Evolutionary conservation across 2,888 invertebrate genomes (phyloP).

Genomic region (Mactromeris polynyma): DNA sequence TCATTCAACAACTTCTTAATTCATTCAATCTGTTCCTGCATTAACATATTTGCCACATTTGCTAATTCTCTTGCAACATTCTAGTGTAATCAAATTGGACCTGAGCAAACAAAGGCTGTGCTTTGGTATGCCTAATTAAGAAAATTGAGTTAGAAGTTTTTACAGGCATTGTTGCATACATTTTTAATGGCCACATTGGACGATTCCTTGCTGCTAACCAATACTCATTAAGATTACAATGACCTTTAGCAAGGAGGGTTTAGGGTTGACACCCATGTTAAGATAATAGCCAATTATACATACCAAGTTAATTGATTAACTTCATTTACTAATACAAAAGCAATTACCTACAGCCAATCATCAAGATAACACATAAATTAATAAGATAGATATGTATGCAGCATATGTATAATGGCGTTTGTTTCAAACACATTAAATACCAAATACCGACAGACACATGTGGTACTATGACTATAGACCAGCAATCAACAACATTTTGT

Average conservation of each 20-base stretch:
- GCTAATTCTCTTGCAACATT: not conserved
- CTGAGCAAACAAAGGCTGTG: not conserved
- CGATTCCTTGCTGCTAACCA: not conserved
- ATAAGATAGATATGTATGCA: constrained; percentile 8
- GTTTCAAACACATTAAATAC: not conserved
- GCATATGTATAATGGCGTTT: not conserved
- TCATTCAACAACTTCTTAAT: not conserved
- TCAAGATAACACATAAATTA: constrained; percentile 20
- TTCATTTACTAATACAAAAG: constrained; percentile 43
- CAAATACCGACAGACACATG: no score
- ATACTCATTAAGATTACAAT: constrained; percentile 19
- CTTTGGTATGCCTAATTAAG: constrained; percentile 1
- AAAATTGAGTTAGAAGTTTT: not conserved
- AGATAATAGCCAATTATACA: constrained; percentile 46
- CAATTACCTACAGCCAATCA: constrained; percentile 29
- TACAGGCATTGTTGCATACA: constrained; percentile 12
- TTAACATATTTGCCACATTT: constrained; percentile 7
- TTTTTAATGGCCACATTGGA: not conserved
- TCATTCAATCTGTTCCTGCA: not conserved
- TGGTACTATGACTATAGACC: no score
- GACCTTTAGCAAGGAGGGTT: constrained; percentile 12
- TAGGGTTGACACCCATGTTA: constrained; percentile 19
- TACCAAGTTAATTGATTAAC: constrained; percentile 39
- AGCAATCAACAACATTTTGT: no score
- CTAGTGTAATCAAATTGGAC: constrained; percentile 1